Evolutionary conservation across 2,797 vertebrate species (phyloP).

Genomic region (Siniperca undulata): DNA sequence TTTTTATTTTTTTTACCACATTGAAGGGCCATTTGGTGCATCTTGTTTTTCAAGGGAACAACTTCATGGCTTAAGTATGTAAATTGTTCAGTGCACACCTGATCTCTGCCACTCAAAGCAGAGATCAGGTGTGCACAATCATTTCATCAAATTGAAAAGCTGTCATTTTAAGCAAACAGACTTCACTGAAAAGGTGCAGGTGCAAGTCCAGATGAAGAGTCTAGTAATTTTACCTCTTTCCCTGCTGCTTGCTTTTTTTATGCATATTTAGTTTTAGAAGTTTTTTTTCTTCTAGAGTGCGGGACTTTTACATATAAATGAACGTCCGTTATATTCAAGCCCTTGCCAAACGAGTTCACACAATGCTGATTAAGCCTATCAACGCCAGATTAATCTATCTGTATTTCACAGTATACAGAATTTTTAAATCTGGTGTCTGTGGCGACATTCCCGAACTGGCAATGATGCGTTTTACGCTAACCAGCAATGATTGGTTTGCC

Average conservation of each 20-base stretch:
- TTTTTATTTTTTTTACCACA: neutral
- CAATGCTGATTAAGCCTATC: too few relatives aligned
- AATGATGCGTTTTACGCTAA: too few relatives aligned
- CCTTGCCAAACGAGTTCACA: too few relatives aligned
- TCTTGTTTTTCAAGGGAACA: slow-evolving; percentile 58
- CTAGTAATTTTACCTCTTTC: slow-evolving; percentile 50
- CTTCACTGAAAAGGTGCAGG: slow-evolving; percentile 77
- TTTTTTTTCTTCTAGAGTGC: neutral
- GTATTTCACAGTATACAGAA: too few relatives aligned
- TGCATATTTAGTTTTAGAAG: slow-evolving; percentile 18
- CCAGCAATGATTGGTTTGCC: too few relatives aligned
- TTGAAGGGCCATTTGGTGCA: slow-evolving; percentile 45
- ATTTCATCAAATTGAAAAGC: slow-evolving; percentile 77
- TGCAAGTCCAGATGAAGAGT: slow-evolving; percentile 71
- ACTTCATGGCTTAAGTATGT: slow-evolving; percentile 68
- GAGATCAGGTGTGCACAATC: slow-evolving; percentile 80
- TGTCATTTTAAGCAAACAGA: slow-evolving; percentile 70
- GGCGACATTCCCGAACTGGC: too few relatives aligned
- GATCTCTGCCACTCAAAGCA: slow-evolving; percentile 64
- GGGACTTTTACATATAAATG: too few relatives aligned
- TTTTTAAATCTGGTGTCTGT: too few relatives aligned
- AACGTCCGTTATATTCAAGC: too few relatives aligned
- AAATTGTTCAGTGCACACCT: slow-evolving; percentile 73
- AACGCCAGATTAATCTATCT: too few relatives aligned
- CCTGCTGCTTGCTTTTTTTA: slow-evolving; percentile 24